Evolutionary conservation across 1,140 invertebrate species (phyloP).

Genomic region (Globodera rostochiensis): DNA sequence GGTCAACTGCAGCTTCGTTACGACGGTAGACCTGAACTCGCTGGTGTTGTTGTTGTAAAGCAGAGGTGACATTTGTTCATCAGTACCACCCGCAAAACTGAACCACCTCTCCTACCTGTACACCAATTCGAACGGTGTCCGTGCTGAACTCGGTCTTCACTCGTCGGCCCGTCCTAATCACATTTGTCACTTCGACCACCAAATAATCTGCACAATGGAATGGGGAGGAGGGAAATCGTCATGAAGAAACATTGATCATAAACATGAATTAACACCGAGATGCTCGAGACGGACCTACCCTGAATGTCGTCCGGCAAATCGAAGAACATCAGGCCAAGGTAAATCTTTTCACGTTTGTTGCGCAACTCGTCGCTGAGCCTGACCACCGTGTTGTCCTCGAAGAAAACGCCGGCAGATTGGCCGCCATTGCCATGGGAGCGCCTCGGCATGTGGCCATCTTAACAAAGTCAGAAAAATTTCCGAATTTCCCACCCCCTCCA

Average conservation of each 20-base stretch:
- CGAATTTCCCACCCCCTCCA: too few relatives aligned
- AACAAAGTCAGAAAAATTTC: not conserved
- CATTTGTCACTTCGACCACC: slow-evolving; percentile 53
- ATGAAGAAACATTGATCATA: too few relatives aligned
- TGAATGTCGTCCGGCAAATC: slow-evolving; percentile 55
- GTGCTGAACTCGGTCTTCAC: slow-evolving; percentile 43
- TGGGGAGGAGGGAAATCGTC: too few relatives aligned
- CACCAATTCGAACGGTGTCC: slow-evolving; percentile 40
- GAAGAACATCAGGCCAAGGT: slow-evolving; percentile 49
- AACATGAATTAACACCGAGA: too few relatives aligned
- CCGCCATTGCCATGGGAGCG: slow-evolving; percentile 18
- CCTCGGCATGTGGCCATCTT: slow-evolving; percentile 39
- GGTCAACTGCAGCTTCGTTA: slow-evolving; percentile 13
- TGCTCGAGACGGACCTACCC: slow-evolving; percentile 13
- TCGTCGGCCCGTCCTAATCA: slow-evolving; percentile 33
- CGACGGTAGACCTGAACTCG: slow-evolving; percentile 38
- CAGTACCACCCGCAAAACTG: too few relatives aligned
- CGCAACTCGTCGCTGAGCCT: slow-evolving; percentile 35
- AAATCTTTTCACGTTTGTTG: slow-evolving; percentile 41
- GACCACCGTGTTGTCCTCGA: slow-evolving; percentile 51
- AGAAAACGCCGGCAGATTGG: not conserved
- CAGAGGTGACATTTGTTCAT: too few relatives aligned
- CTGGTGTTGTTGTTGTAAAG: too few relatives aligned
- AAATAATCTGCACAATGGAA: slow-evolving; percentile 50
- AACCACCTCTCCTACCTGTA: slow-evolving; percentile 8